Base-by-base conservation (phyloP, 2,797 vertebrate species). In the Gambusia yucatana region DNA sequence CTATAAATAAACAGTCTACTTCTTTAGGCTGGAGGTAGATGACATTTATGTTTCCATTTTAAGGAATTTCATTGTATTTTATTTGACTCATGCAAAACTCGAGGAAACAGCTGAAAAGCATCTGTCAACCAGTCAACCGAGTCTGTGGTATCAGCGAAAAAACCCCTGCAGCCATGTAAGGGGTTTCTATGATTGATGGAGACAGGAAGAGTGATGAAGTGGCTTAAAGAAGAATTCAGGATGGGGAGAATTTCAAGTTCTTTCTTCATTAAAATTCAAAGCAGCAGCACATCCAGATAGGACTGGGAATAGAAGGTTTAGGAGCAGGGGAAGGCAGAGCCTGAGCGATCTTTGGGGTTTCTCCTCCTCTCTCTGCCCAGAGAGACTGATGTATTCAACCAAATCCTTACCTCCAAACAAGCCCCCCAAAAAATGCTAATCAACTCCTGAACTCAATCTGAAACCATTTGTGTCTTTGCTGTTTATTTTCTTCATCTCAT, bases 1-100 rank as follows among this genome's bases (percentile, higher is more conserved):
- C 79, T 85, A 86, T 87, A 83, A 94, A 94, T 91, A 93, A 93
- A 92, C 28, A 67, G n/a, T 25, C 50, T 46, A 33, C 82, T 89
- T 90, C 57, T 77, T 79, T 82, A 52, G 36, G 83, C 73, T 52
- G 39, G 59, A 77, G 82, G 61, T 65, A 50, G 65, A 73, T 46
- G 77, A 44, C 25, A 17, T 83, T 82, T 13, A 39, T 77, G 79
- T 86, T 79, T 82, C 48, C 33, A 55, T 72, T 87, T 83, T 41
- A 76, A 71, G 72, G 76, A 55, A n/a, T 0, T n/a, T 72, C 75
- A 22, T 43, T 70, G 22, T 43, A n/a, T 44, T n/a, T 72, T 70
- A 63, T 77, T 80, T 69, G 63, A 83, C 39, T 77, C 8, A 72
- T 69, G 72, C 22, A 78, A 77, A 79, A 67, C 13, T 44, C 25